Base-by-base conservation (phyloP, 1,140 invertebrate species). In the Chionoecetes opilio region DNA sequence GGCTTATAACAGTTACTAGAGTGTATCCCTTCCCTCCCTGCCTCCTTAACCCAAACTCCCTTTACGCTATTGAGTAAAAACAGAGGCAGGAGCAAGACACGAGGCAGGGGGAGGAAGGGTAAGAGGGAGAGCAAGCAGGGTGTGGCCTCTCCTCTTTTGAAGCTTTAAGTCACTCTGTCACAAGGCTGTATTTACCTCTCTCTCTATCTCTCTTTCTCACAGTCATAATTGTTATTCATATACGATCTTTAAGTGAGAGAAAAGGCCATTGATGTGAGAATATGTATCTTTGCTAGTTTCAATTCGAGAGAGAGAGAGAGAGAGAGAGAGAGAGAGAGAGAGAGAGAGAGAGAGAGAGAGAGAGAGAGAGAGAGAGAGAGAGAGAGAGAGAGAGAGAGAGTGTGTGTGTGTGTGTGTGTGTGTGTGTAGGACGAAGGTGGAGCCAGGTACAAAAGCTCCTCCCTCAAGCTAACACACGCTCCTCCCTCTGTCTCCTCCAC, bases 281-380 rank as follows among this genome's bases (percentile, higher is more conserved):
- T 17, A 53, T 9, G 46, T 53, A 53, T n/a, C 46, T 53, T 53
- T 53, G 11, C 46, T 53, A 14, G 46, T 53, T 14, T 14, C 21
- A 53, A 53, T 53, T 26, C 14, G 34, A 3, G 63, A n/a, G 63
- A 75, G 8, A n/a, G n/a, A n/a, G n/a, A n/a, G n/a, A 75, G 63
- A 75, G 63, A 90, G 34, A 90, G 88, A 90, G 88, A 90, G 88
- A 90, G 88, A 90, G 88, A 90, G 88, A 90, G 88, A 90, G 88
- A 46, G 88, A 90, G 88, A 90, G 46, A 90, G 29, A 90, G 88
- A 41, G 85, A 38, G 85, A n/a, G 82, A 35, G 32, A 87, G 37
- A 87, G 85, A 87, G 85, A 84, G 84, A 32, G 32, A 34, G 84
- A 86, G 84, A 86, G 84, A 86, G 84, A 86, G 84, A 86, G 84